Evolutionary conservation across 2,113 vertebrate species (phyloP), one percentile per base, ranked within the genome.

Genomic region (Aphyosemion australe): DNA sequence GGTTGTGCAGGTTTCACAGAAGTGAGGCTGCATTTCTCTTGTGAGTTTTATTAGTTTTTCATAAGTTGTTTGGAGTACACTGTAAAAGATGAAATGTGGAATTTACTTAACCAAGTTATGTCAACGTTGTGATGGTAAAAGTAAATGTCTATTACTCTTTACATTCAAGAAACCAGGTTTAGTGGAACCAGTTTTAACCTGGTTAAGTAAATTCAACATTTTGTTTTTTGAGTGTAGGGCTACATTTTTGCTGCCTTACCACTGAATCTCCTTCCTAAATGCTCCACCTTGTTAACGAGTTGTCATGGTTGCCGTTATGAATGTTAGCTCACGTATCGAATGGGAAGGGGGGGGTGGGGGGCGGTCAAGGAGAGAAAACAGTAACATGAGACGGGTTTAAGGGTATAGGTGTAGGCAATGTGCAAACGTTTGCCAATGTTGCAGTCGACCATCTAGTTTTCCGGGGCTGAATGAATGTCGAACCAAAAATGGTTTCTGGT

Each of bases 381-480:
- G 57, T 37, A 43, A 52, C 54, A 55, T 56, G 69, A 71, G 76
- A 64, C 9, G 71, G 82, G 79, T 60, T 76, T 72, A 61, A 81
- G 76, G 79, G 72, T 74, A 67, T 64, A 83, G 59, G 78, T 84
- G 42, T 43, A 64, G 78, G 80, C 75, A 69, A 82, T 79, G 65
- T 57, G 75, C 81, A 82, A 83, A 74, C 54, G 45, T 76, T 74
- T 72, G 84, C 72, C 76, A 72, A 60, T 88, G 83, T 86, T 88
- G 90, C 86, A 89, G 77, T 80, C 83, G 84, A 89, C 86, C 85
- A 84, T 89, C 84, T 84, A 87, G 78, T 86, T 84, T 75, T 83
- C 80, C 85, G 72, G 84, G 84, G 84, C 84, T 83, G 83, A 88
- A 88, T 90, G 89, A 93, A 92, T 93, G 90, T 89, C 79, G 49